Base-by-base conservation (phyloP, 2,797 vertebrate genomes). In the Takifugu rubripes region DNA sequence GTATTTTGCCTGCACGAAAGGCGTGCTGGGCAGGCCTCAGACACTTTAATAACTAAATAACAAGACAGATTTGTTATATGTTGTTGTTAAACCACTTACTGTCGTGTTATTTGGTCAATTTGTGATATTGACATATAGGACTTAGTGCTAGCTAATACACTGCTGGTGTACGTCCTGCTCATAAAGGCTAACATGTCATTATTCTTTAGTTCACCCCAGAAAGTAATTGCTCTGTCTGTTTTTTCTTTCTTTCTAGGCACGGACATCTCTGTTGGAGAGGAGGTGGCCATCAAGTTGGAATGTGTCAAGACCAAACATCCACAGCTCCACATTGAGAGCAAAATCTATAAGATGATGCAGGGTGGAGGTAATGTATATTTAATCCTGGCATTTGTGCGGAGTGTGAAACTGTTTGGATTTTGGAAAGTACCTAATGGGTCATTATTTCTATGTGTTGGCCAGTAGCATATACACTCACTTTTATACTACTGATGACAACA, bases 271-370 rank as follows among this genome's bases (percentile, higher is more conserved):
- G 89, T 88, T 1, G 89, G 89, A 27, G 90, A 92, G 61, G 90
- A 92, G 74, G 90, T 91, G 0, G 90, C 90, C 83, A 91, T 91
- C 78, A 92, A 92, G 74, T 61, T 92, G 80, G 90, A 92, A 90
- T 92, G 90, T 67, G 90, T 92, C 72, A 92, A 92, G 85, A 92
- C 90, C 43, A 92, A 92, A 72, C 90, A 92, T 65, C 90, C 90
- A 1, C 88, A 91, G 85, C 89, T 92, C 56, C 91, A 91, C 87
- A 91, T 91, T 57, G 91, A 92, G 85, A 92, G 91, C 89, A 92
- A 92, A 59, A 92, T 92, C 82, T 92, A 92, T 87, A 91, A 92
- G 81, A 92, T 91, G 91, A 92, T 92, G 91, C 91, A 92, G 82
- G 90, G 90, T 5, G 90, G 90, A 87, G 90, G 90, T 92, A 81